A percentile compares a stretch with the other conserved stretches of the same genome.
These are phyloP conservation scores for Ctenomys sociabilis DNA, from an alignment of 2,113 vertebrate genomes.

Conservation along the genomic window DNA sequence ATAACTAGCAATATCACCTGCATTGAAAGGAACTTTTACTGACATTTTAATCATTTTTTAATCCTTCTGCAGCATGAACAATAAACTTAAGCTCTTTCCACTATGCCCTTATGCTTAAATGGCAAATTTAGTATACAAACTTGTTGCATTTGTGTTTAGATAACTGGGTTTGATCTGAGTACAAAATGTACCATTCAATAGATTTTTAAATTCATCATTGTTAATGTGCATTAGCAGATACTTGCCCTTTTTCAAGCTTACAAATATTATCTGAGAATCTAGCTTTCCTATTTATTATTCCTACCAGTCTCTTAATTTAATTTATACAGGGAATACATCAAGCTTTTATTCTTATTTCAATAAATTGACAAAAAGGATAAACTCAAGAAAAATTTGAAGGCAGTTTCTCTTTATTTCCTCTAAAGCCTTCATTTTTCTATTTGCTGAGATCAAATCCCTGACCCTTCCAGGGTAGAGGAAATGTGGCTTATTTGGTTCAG, in stretches of 20 bases:
- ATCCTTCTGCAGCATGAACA: neutral
- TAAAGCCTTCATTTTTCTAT: neutral
- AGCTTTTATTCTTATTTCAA: neutral
- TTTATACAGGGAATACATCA: neutral
- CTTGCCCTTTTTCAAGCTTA: neutral
- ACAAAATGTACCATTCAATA: neutral
- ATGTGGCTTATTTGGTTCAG: no score
- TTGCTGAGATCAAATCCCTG: neutral
- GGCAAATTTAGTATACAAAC: neutral
- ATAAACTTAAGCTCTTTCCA: neutral
- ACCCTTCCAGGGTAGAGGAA: neutral
- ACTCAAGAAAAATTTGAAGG: neutral
- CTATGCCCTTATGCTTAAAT: neutral
- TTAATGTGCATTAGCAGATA: neutral
- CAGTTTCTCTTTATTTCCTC: rapidly evolving
- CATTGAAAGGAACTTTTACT: neutral
- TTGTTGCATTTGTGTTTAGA: neutral
- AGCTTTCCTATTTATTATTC: neutral
- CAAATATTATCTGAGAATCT: neutral
- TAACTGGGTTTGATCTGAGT: neutral
- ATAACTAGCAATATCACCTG: neutral
- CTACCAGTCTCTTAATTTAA: neutral
- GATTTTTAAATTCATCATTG: neutral
- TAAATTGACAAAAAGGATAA: neutral
- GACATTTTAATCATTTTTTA: neutral